These are phyloP conservation scores for Astur gentilis DNA, from an alignment of 2,113 vertebrate species.

Conservation along the genomic window DNA sequence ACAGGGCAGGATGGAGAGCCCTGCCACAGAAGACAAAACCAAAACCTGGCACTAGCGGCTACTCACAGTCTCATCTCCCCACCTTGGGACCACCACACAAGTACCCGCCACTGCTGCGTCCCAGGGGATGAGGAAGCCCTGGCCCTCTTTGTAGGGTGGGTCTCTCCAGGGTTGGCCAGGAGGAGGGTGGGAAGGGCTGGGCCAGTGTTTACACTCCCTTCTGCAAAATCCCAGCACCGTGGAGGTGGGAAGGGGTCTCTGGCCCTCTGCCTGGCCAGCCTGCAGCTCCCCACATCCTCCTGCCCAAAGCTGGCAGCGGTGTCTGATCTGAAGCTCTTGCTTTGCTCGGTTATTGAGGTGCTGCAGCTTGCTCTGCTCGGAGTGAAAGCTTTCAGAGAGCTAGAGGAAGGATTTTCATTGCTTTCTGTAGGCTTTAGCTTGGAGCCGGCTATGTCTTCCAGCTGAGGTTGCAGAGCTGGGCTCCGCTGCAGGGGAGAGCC, in stretches of 20 bases:
- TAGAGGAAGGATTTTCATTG: background rate
- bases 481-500: background rate
- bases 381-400: background rate
- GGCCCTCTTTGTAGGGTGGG: background rate
- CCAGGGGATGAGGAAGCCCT: background rate
- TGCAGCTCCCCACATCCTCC: accelerated
- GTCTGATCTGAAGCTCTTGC: background rate
- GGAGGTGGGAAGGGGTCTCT: background rate
- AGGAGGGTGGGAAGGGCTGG: background rate
- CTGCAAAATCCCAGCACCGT: accelerated
- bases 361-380: background rate
- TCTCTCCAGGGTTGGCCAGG: background rate
- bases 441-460: background rate
- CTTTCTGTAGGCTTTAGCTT: background rate
- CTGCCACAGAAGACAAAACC: background rate
- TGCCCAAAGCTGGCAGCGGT: accelerated
- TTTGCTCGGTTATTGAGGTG: background rate
- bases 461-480: background rate
- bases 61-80: background rate
- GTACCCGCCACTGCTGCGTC: background rate
- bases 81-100: accelerated
- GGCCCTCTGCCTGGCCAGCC: background rate
- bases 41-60: accelerated
- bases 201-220: background rate
- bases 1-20: background rate